Conservation (phyloP, 2,888 invertebrate species). For the Caenorhabditis japonica region DNA sequence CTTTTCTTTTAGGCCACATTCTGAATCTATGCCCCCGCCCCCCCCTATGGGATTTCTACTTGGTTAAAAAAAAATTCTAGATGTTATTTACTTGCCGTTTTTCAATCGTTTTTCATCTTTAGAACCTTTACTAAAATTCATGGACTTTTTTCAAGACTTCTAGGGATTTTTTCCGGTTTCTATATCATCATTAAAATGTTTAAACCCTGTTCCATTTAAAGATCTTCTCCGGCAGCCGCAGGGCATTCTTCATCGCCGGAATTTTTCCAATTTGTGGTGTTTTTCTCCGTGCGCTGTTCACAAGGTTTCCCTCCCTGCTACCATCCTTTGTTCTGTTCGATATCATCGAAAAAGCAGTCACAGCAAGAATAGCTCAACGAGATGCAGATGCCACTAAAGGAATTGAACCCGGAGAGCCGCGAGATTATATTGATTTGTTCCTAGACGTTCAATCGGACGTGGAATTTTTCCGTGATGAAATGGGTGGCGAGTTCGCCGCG, state of each 20-base stretch:
- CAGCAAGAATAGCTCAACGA: conserved; percentile 30
- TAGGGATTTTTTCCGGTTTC: background rate
- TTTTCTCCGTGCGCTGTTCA: background rate
- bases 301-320: background rate
- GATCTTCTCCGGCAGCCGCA: conserved; percentile 14
- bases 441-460: conserved; percentile 58
- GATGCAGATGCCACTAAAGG: conserved; percentile 20
- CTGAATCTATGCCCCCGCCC: no score
- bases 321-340: conserved; percentile 1
- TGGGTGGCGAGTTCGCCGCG: background rate
- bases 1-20: no score
- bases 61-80: no score
- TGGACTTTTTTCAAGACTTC: no score
- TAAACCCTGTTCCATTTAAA: no score
- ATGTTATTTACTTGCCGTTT: no score
- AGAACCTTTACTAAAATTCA: no score
- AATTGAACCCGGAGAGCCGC: conserved; percentile 18
- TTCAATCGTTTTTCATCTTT: no score
- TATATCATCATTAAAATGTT: background rate
- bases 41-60: no score
- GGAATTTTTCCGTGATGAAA: conserved; percentile 6
- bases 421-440: conserved; percentile 67
- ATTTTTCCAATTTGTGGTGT: background rate
- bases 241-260: background rate
- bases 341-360: conserved; percentile 13